Evolutionary conservation across 37 sponge, comb jelly and placozoan species (phyloP).

Genomic region (Cladorhizidae sp.): DNA sequence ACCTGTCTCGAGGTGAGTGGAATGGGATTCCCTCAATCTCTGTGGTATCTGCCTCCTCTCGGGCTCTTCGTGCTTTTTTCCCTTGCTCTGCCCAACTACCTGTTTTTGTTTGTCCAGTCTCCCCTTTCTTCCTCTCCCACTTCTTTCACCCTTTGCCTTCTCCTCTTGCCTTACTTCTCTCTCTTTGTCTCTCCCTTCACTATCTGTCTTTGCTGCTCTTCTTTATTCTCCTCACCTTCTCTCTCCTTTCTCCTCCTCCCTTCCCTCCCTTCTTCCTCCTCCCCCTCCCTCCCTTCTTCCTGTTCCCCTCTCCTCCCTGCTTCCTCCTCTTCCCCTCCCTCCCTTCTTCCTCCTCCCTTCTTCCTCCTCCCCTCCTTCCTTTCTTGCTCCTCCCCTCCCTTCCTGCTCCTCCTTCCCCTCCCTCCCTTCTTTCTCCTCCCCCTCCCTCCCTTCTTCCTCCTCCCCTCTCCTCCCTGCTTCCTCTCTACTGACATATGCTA

Average conservation of each 20-base stretch:
- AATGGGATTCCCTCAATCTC: constrained; percentile 2
- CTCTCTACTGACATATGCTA: too few species aligned
- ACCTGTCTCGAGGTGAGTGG: constrained; percentile 52
- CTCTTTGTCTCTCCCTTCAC: background rate
- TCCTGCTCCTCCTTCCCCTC: constrained; percentile 30
- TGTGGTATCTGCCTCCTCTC: background rate
- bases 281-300: constrained; percentile 42
- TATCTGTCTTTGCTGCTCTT: background rate
- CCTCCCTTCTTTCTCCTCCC: constrained; percentile 38
- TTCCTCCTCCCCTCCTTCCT: too few species aligned
- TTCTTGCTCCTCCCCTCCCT: too few species aligned
- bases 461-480: too few species aligned
- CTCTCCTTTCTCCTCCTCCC: background rate
- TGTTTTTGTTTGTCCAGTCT: background rate
- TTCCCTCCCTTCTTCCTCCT: constrained; percentile 15
- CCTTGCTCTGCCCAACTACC: background rate
- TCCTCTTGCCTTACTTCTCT: background rate
- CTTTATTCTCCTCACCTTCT: background rate
- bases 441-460: constrained; percentile 35
- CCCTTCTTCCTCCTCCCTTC: too few species aligned
- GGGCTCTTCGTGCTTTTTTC: background rate
- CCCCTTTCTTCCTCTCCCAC: background rate
- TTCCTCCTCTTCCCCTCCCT: too few species aligned
- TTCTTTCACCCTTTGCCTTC: background rate
- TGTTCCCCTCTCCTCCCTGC: constrained; percentile 35